Evolutionary conservation across 1,140 invertebrate species (phyloP).

Genomic region (silkworm (Bombyx mori)): DNA sequence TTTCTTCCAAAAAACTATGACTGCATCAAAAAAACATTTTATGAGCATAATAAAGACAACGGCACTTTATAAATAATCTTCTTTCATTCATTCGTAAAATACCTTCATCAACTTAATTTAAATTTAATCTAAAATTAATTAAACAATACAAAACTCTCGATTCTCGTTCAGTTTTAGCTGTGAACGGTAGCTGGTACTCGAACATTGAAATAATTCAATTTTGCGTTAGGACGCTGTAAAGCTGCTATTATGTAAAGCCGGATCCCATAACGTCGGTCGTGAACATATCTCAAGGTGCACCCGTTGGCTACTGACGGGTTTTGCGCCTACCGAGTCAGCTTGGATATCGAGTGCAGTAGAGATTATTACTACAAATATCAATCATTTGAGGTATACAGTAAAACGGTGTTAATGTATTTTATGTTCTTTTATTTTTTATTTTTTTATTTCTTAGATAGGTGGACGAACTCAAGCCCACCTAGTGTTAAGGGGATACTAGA

Average conservation of each 20-base stretch:
- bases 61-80: no score
- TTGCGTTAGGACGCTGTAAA: slow-evolving; percentile 15
- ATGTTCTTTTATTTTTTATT: neutral
- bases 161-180: no score
- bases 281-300: slow-evolving; percentile 36
- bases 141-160: no score
- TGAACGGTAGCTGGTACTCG: neutral
- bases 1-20: no score
- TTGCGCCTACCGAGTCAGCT: slow-evolving; percentile 28
- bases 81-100: no score
- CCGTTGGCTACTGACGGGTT: slow-evolving; percentile 32
- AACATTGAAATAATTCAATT: slow-evolving; percentile 33
- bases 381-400: neutral
- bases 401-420: no score
- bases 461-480: no score
- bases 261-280: slow-evolving; percentile 24
- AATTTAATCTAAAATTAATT: no score
- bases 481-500: no score
- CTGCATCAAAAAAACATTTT: no score
- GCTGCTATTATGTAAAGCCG: slow-evolving; percentile 31
- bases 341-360: slow-evolving; percentile 1
- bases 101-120: no score
- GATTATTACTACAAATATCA: neutral
- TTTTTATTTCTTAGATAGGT: neutral
- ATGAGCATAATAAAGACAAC: no score